Base-by-base conservation (phyloP, 2,113 vertebrate genomes). In the Columba livia region DNA sequence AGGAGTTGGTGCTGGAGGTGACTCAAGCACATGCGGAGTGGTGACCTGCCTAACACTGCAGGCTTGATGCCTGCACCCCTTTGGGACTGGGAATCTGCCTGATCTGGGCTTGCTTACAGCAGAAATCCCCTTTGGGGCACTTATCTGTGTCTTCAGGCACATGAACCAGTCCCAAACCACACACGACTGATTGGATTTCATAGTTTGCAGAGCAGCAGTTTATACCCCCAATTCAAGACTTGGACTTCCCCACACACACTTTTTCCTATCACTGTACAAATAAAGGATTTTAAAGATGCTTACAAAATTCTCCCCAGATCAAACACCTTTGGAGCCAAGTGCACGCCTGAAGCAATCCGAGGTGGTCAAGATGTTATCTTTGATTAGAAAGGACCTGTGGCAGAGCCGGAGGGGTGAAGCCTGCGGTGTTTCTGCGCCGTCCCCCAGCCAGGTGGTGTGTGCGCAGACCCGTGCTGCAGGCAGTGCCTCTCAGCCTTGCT, bases 21-120 rank as follows among this genome's bases (percentile, higher is more conserved):
- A 28, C 72, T 71, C 0, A 0, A 32, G 83, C 26, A 32, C 1
- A 0, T 1, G 2, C 0, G 2, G 51, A 25, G 32, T 15, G 0
- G 14, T 56, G 79, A 32, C 44, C 40, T 79, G 79, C 23, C 10
- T 36, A 17, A 14, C 9, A 4, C 16, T 15, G 29, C 38, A 5
- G 38, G 58, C 56, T 40, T 20, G 69, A 7, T 38, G 36, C 15
- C 42, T 51, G 53, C 23, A 1, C 29, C 29, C 10, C 31, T 38
- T 21, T 40, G 79, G 65, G 32, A 24, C 57, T 78, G 51, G 47
- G 24, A 31, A 31, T 5, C 8, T 3, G 1, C 15, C 51, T 91
- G 42, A 7, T 29, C 42, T 60, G 61, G 32, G 11, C 34, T 61
- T 75, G 3, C 10, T 36, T 38, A 16, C 3, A 31, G 56, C 73